Percentiles rank a stretch among this genome's conserved stretches.
Evolutionary conservation across 2,888 invertebrate genomes (phyloP).

Genomic region (Bellardia pandia): DNA sequence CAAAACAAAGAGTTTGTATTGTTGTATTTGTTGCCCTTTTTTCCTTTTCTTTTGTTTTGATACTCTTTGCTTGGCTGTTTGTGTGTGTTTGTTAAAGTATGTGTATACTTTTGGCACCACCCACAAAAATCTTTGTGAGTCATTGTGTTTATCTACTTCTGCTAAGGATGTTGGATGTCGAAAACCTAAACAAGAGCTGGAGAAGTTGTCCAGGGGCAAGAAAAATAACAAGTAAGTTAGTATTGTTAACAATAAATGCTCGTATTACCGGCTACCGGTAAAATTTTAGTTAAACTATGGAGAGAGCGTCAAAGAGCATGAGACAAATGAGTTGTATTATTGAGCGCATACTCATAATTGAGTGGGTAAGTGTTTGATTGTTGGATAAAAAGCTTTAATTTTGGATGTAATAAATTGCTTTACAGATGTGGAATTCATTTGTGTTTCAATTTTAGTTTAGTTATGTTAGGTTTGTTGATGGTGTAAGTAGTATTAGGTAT

Average conservation of each 20-base stretch:
- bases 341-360: slow-evolving; percentile 28
- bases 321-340: slow-evolving; percentile 3
- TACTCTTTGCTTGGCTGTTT: slow-evolving; percentile 8
- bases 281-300: background rate
- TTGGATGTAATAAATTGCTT: background rate
- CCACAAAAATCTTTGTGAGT: slow-evolving; percentile 61
- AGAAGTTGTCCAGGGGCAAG: slow-evolving; percentile 40
- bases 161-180: slow-evolving; percentile 34
- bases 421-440: slow-evolving; percentile 55
- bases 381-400: slow-evolving; percentile 58
- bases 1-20: slow-evolving; percentile 57
- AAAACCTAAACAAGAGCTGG: slow-evolving; percentile 50
- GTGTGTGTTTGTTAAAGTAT: slow-evolving; percentile 34
- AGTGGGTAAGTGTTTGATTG: slow-evolving; percentile 1
- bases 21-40: slow-evolving; percentile 26
- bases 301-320: slow-evolving; percentile 4
- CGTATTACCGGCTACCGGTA: slow-evolving; percentile 67
- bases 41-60: slow-evolving; percentile 23
- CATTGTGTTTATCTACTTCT: slow-evolving; percentile 23
- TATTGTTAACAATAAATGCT: slow-evolving; percentile 65
- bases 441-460: slow-evolving; percentile 2
- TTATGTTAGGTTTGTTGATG: slow-evolving; percentile 6
- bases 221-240: slow-evolving; percentile 42
- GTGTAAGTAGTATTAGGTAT: background rate
- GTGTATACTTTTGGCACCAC: slow-evolving; percentile 65